Evolutionary conservation across 2,797 vertebrate genomes (phyloP), one percentile per base, ranked within the genome.

Genomic region (Sandelia bainsii): DNA sequence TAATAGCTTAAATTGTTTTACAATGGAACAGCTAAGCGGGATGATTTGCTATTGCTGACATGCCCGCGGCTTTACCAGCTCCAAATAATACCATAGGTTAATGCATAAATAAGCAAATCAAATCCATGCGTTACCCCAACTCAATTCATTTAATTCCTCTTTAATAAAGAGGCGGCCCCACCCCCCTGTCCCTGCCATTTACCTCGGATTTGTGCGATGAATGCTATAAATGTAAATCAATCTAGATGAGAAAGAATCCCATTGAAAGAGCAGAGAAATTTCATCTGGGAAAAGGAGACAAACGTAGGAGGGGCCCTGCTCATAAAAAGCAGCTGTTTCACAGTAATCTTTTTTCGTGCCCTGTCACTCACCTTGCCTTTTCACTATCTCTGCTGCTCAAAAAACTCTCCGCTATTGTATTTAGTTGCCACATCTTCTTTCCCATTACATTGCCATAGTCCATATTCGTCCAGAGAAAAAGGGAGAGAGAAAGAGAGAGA

Each of bases 191-290:
- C 92, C 88, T 70, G 72, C 92, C 83, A 89, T 91, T 93, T 92
- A 91, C 81, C 84, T 85, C 86, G 84, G 91, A 92, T 90, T 91
- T 92, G 90, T 91, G 93, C 88, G 91, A 93, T 96, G 94, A 96
- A 96, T 91, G 93, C 94, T 92, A 96, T 95, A 95, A 94, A 95
- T 95, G 94, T 95, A 96, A 96, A 95, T 95, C 94, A 95, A 95
- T 94, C 95, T 95, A 91, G 91, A 93, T 93, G 95, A 94, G 94
- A 94, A 94, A 93, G 91, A 93, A 92, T 93, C 94, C 93, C 91
- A 93, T 94, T 96, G 92, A 96, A 92, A 87, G 80, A 79, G 87
- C 85, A 62, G 75, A 92, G 91, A 93, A 93, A 93, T 94, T 94
- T 93, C 92, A 94, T 93, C 88, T 91, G 93, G 90, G 89, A 91